These are phyloP conservation scores for Armadillidium nasatum DNA, from an alignment of 1,140 invertebrate species.

Conservation along the genomic window DNA sequence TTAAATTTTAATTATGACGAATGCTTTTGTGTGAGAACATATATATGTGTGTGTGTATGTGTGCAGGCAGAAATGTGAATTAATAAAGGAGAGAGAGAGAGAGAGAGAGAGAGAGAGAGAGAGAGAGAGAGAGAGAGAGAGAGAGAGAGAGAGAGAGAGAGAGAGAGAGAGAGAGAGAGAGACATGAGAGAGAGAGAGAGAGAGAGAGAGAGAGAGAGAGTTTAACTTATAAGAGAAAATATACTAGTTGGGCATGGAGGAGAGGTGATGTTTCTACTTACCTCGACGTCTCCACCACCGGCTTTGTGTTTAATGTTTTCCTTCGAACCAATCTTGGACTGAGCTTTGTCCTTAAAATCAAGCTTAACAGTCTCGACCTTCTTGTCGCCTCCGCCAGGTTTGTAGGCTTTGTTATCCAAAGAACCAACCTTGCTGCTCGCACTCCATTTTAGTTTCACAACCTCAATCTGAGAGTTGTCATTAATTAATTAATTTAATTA, in stretches of 20 bases:
- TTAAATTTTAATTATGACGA: no score
- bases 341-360: conserved; percentile 76
- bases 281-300: conserved; percentile 87
- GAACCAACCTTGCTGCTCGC: conserved; percentile 90
- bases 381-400: conserved; percentile 85
- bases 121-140: conserved; percentile 9
- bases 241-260: background rate
- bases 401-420: conserved; percentile 86
- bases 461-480: conserved; percentile 60
- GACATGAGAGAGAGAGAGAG: no score
- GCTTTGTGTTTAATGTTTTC: conserved; percentile 86
- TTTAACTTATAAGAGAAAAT: no score
- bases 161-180: conserved; percentile 5
- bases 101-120: conserved; percentile 11
- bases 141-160: background rate
- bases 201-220: no score
- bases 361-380: conserved; percentile 85
- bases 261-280: conserved; percentile 48
- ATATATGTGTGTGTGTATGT: no score
- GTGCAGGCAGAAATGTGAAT: no score
- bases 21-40: no score
- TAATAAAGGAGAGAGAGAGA: background rate
- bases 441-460: conserved; percentile 84
- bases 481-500: no score
- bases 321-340: conserved; percentile 85